Evolutionary conservation across 2,797 vertebrate genomes (phyloP), one percentile per base, ranked within the genome.

Genomic region (Rachycentron canadum): DNA sequence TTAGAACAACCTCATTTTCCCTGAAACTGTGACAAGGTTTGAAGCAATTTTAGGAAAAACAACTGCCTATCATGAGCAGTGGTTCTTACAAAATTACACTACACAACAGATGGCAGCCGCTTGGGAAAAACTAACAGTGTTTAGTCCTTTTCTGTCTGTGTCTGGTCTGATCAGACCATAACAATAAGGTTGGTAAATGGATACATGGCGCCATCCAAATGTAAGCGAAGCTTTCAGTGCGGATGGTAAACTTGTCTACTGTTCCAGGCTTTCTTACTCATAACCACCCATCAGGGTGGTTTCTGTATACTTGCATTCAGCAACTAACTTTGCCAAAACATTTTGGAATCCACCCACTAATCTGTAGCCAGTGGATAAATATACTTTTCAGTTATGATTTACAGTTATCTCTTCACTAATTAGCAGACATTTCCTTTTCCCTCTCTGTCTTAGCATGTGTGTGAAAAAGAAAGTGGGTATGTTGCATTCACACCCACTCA

Each of bases 121-220:
- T 28, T 45, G 41, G 60, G 71, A 60, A 58, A 58, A 67, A 26
- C 36, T 11, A 40, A 78, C 11, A 26, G 9, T 40, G 38, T 62
- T 45, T 30, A 40, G n/a, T 34, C 7, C 14, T 28, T 28, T 34
- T 38, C 34, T 8, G 34, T 65, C 30, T 69, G 28, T 50, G 68
- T 63, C 70, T 59, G 49, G 21, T 69, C 45, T 50, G 68, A 70
- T 79, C 55, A 63, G 32, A 2, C 32, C 21, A 2, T 50, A 81
- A 85, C 65, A 82, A 84, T 64, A 52, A 57, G 43, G 55, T 56
- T 26, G 17, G 73, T 10, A 76, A 77, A 73, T 38, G 30, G 76
- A 82, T 47, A 79, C 28, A 1, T 45, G 58, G 63, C 21, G 23
- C 41, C 68, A 53, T 50, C 23, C 26, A 63, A 69, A 53, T 26